phyloP scores from a whole-genome alignment of 2,113 vertebrate genomes.

The Blennius ocellaris region DNA sequence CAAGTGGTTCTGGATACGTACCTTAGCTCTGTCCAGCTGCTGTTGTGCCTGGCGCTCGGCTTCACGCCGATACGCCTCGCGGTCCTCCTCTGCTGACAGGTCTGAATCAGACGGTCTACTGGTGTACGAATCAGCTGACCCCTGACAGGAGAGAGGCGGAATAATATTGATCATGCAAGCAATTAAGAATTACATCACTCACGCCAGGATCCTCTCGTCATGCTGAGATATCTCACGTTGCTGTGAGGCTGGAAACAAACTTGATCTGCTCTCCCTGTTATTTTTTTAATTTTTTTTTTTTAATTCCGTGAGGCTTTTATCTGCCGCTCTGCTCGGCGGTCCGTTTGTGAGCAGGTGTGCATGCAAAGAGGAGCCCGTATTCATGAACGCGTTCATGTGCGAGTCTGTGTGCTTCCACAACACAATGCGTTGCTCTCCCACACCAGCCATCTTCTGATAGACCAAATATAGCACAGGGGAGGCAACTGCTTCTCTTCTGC shows the following conservation, averaged over 20 bases:
- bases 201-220: background rate
- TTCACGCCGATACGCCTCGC: conserved; percentile 94
- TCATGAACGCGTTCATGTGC: conserved; percentile 48
- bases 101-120: conserved; percentile 98
- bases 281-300: no score
- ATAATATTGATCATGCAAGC: background rate
- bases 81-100: conserved; percentile 97
- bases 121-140: conserved; percentile 97
- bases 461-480: conserved; percentile 82
- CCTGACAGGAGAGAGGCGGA: conserved; percentile 77
- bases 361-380: conserved; percentile 49
- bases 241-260: background rate
- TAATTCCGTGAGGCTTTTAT: conserved; percentile 14
- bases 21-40: conserved; percentile 97
- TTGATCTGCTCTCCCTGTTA: conserved; percentile 2
- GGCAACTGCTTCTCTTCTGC: conserved; percentile 72
- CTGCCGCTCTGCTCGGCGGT: conserved; percentile 14
- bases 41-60: conserved; percentile 96
- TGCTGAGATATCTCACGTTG: background rate
- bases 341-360: conserved; percentile 55
- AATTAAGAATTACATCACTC: background rate
- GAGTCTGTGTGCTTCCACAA: conserved; percentile 43
- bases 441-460: conserved; percentile 75
- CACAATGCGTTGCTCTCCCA: conserved; percentile 72
- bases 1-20: conserved; percentile 48